Conservation (phyloP, 2,113 vertebrate genomes). For the Bettongia penicillata region DNA sequence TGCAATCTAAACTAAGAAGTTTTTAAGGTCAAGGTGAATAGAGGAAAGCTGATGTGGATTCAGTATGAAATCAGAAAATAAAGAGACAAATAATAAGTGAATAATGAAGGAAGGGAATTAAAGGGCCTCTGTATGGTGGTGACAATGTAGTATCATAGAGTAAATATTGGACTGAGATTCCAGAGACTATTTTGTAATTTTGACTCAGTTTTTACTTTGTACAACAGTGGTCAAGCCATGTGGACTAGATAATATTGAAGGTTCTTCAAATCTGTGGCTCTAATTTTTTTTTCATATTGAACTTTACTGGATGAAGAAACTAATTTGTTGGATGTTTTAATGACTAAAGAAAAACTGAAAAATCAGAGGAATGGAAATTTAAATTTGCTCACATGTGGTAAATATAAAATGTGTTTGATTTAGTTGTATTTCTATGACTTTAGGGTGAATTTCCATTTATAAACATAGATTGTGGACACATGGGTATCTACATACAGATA, state of each 20-base stretch:
- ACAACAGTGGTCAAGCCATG: not conserved
- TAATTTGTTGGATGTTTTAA: not conserved
- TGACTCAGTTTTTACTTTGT: not conserved
- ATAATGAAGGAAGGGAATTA: not conserved
- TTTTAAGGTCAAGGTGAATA: conserved; percentile 60
- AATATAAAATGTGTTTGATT: not conserved
- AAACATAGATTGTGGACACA: not conserved
- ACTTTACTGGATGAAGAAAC: not conserved
- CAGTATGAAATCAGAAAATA: conserved; percentile 43
- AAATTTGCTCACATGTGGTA: not conserved
- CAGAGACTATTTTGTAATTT: not conserved
- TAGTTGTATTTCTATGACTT: not conserved
- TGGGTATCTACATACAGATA: not conserved
- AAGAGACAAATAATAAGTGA: not conserved
- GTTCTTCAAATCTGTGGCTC: not conserved
- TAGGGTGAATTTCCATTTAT: not conserved
- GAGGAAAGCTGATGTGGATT: not conserved
- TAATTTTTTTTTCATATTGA: not conserved
- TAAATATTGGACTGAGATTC: not conserved
- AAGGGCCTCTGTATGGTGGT: not conserved
- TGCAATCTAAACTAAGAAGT: conserved; percentile 55
- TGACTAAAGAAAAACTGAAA: not conserved
- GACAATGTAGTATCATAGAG: not conserved
- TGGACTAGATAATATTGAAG: not conserved
- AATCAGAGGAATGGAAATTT: not conserved